phyloP scores from a whole-genome alignment of 1,140 invertebrate genomes.

The Wiebesia pumilae region DNA sequence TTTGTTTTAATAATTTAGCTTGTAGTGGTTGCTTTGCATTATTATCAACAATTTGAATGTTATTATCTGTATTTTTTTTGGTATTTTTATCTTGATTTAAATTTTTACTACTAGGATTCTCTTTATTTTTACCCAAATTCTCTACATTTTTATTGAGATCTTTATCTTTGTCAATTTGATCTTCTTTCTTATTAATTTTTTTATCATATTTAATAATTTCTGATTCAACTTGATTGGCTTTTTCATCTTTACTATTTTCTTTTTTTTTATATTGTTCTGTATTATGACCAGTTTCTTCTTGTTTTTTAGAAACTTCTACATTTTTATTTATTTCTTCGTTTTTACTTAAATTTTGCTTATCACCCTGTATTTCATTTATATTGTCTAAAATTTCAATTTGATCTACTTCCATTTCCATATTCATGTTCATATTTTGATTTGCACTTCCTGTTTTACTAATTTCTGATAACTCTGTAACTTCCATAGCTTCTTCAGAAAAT shows the following conservation, averaged over 20 bases:
- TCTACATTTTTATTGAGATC: slow-evolving; percentile 2
- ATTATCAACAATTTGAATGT: neutral
- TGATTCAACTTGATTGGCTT: neutral
- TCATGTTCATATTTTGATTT: slow-evolving; percentile 5
- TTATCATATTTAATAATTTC: neutral
- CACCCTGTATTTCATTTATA: neutral
- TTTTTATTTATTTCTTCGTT: slow-evolving; percentile 6
- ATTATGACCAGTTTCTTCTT: neutral
- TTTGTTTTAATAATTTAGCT: slow-evolving; percentile 8
- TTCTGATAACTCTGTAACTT: slow-evolving; percentile 30
- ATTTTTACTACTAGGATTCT: neutral
- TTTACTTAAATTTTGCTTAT: slow-evolving; percentile 13
- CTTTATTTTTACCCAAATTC: neutral
- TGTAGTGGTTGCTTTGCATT: neutral
- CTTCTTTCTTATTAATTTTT: neutral
- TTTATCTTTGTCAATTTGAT: neutral
- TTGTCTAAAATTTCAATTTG: slow-evolving; percentile 15
- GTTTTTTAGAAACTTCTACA: neutral
- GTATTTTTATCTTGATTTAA: neutral
- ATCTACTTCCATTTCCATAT: slow-evolving; percentile 34
- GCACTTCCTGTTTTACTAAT: neutral
- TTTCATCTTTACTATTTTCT: neutral
- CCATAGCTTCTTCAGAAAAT: slow-evolving; percentile 17
- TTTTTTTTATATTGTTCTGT: neutral
- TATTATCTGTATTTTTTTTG: slow-evolving; percentile 17